These are phyloP conservation scores for Propithecus coquereli DNA, from an alignment of 2,113 vertebrate species.

Conservation along the genomic window DNA sequence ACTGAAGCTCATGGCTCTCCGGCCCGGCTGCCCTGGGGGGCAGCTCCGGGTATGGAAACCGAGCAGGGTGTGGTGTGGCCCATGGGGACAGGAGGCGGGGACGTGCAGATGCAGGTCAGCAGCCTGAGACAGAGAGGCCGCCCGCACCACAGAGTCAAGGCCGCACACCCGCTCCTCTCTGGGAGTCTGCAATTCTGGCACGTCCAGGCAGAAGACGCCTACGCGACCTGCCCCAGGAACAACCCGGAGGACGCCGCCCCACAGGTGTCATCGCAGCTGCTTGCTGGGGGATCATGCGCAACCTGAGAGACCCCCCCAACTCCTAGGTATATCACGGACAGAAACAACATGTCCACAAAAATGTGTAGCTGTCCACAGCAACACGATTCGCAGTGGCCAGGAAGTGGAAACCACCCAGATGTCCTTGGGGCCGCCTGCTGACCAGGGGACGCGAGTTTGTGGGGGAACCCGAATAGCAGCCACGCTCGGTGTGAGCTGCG, in stretches of 20 bases:
- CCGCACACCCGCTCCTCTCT: fast-evolving
- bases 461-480: fast-evolving
- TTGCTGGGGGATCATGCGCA: neutral
- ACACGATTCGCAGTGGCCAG: too few species aligned
- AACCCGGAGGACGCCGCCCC: neutral
- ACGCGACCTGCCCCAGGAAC: neutral
- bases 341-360: fast-evolving
- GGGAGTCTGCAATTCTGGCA: neutral
- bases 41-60: neutral
- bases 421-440: fast-evolving
- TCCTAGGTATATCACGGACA: fast-evolving
- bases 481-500: fast-evolving
- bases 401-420: neutral
- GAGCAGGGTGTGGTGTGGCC: neutral
- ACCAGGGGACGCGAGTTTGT: fast-evolving
- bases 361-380: fast-evolving
- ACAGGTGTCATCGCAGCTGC: neutral
- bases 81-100: fast-evolving
- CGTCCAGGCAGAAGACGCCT: neutral
- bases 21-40: neutral
- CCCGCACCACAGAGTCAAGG: fast-evolving
- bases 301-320: neutral
- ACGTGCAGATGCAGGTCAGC: too few species aligned
- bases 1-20: too few species aligned
- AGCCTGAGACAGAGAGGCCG: neutral